Evolutionary conservation across 2,797 vertebrate species (phyloP).

Genomic region (Leptatherina wallacei): DNA sequence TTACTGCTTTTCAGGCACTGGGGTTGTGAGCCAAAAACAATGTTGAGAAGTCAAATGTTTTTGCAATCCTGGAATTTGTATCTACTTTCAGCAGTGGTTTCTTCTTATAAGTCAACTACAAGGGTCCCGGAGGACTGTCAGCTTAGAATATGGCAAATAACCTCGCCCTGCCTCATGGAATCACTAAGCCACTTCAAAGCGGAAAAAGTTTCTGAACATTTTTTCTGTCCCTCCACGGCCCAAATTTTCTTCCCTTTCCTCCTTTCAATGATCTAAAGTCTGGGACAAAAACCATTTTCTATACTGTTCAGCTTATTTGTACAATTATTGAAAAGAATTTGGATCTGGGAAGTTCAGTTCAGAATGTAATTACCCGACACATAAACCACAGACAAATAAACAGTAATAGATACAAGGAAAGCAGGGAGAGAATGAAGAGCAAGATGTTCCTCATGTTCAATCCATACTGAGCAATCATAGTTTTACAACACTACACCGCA

Average conservation of each 20-base stretch:
- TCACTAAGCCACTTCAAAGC: slow-evolving; percentile 40
- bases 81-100: not conserved
- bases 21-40: slow-evolving; percentile 8
- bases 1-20: slow-evolving; percentile 7
- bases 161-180: not conserved
- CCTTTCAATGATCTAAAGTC: slow-evolving; percentile 10
- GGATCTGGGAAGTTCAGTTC: not conserved
- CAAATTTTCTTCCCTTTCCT: slow-evolving; percentile 10
- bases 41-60: slow-evolving; percentile 5
- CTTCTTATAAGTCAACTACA: slow-evolving; percentile 2
- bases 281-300: not conserved
- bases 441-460: not conserved
- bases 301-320: slow-evolving; percentile 9
- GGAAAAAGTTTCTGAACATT: not conserved
- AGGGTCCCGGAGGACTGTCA: slow-evolving; percentile 4
- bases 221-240: slow-evolving; percentile 8
- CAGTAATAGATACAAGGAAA: slow-evolving; percentile 5
- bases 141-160: slow-evolving; percentile 3
- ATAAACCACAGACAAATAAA: not conserved
- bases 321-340: not conserved
- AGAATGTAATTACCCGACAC: slow-evolving; percentile 11
- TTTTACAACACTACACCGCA: not conserved
- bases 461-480: slow-evolving; percentile 2
- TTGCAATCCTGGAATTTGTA: not conserved
- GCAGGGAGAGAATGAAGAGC: slow-evolving; percentile 3